Base-by-base conservation (phyloP, 1,140 invertebrate species). In the Micrasema minimum region DNA sequence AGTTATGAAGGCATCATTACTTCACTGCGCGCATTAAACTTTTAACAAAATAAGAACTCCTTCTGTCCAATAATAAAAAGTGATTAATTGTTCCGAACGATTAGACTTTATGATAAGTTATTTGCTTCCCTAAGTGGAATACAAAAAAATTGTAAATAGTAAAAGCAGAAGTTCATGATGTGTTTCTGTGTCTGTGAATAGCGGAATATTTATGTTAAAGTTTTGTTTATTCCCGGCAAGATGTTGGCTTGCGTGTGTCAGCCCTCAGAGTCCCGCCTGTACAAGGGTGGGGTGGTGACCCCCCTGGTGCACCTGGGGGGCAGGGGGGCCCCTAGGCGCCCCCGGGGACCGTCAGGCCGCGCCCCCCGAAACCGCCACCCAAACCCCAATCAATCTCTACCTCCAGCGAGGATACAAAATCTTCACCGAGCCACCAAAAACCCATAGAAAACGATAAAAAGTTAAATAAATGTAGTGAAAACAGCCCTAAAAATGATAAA, bases 191-290 rank as follows among this genome's bases (percentile, higher is more conserved):
- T 2, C 7, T 7, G 26, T 31, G 26, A 31, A 31, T 31, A 2
- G 26, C 2, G 7, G 26, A 16, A 18, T 18, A 48, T 48, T 48
- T 14, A 66, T 66, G 62, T 37, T 35, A 66, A 48, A 51, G 50
- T 37, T n/a, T 11, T 46, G 14, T 37, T 46, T 11, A 64, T 12
- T 37, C 31, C 37, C 22, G 65, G 43, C 26, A 79, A 62, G 61
- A 88, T 88, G 87, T 80, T 88, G 82, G 86, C 86, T 75, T 88
- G 87, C 80, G 87, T 88, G 71, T 88, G 86, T 79, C 87, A 88
- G 78, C 86, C 86, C 61, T 82, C 83, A 66, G 87, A 88, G 75
- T 84, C 82, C 53, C 82, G 81, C 18, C 77, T 85, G 75, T 83
- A 82, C 75, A 83, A 82, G 78, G 83, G 83, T 74, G 82, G 82